Percentiles rank a stretch among this genome's conserved stretches.
Conservation (phyloP, 2,113 vertebrate genomes). For the Pangasianodon hypophthalmus region DNA sequence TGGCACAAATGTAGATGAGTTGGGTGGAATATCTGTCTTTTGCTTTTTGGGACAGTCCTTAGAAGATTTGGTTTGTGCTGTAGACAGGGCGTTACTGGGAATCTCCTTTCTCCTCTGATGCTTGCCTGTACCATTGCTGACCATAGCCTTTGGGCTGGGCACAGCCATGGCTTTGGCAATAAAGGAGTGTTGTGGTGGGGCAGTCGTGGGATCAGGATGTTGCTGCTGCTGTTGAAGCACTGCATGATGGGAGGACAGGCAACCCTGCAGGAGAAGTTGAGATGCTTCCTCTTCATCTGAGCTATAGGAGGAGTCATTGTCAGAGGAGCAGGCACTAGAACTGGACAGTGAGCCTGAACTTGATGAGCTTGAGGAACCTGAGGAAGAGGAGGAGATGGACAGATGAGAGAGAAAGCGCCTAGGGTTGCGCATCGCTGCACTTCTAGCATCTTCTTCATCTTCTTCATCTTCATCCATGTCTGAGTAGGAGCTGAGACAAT, state of each 20-base stretch:
- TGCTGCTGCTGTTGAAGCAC: conserved; percentile 78
- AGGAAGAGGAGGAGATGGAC: conserved; percentile 88
- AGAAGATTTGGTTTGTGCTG: conserved; percentile 60
- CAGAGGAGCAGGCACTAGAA: conserved; percentile 93
- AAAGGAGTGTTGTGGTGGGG: conserved; percentile 74
- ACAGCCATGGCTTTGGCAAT: conserved; percentile 75
- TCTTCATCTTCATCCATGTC: conserved; percentile 89
- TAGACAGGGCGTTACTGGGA: conserved; percentile 65
- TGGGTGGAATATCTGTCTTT: conserved; percentile 87
- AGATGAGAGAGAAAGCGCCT: conserved; percentile 88
- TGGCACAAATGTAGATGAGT: conserved; percentile 85
- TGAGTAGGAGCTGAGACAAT: conserved; percentile 93
- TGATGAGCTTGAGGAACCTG: conserved; percentile 89
- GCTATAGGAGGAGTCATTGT: conserved; percentile 93
- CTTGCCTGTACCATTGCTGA: conserved; percentile 57
- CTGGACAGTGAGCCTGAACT: conserved; percentile 90
- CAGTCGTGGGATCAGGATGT: conserved; percentile 69
- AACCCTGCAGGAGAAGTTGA: conserved; percentile 83
- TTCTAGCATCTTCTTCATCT: conserved; percentile 71
- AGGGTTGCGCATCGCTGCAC: conserved; percentile 57
- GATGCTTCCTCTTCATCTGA: conserved; percentile 92
- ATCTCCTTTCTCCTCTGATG: conserved; percentile 78
- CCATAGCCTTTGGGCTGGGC: conserved; percentile 73
- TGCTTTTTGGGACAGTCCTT: conserved; percentile 89
- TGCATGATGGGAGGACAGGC: conserved; percentile 83